A percentile compares a stretch with the other conserved stretches of the same genome.
phyloP scores from a whole-genome alignment of 1,140 invertebrate genomes.

The Trichonephila inaurata region DNA sequence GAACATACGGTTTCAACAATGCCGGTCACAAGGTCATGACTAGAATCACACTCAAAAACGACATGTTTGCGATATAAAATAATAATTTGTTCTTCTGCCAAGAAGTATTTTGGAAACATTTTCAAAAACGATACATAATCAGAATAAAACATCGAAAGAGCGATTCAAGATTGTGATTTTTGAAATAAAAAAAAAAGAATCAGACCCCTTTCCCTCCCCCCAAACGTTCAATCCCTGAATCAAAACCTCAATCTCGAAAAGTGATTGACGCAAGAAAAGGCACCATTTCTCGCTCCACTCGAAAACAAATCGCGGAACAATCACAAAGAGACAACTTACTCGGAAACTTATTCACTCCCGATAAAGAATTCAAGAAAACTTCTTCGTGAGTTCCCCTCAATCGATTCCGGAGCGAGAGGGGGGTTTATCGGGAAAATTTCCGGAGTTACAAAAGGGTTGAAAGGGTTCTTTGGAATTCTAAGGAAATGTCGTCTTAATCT shows the following conservation, averaged over 20 bases:
- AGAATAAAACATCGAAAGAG: no score
- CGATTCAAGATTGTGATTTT: no score
- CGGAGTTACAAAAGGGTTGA: conserved; percentile 51
- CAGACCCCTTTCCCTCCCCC: background rate
- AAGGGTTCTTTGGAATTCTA: background rate
- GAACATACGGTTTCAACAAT: no score
- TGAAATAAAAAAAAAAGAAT: background rate
- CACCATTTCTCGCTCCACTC: background rate
- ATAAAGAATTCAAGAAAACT: conserved; percentile 41
- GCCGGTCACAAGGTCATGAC: no score
- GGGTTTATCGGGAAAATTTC: conserved; percentile 44
- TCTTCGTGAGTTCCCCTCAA: conserved; percentile 12
- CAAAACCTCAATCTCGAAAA: background rate
- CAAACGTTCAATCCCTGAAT: no score
- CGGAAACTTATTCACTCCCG: conserved; percentile 21
- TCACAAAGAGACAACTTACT: conserved; percentile 6
- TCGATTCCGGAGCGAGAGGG: conserved; percentile 2
- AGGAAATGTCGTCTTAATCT: conserved; percentile 4
- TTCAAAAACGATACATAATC: no score
- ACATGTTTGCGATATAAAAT: no score
- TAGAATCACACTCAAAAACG: no score
- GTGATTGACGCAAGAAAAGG: background rate
- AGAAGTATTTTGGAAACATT: no score
- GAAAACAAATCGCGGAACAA: conserved; percentile 21
- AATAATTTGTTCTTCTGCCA: no score